phyloP scores from a whole-genome alignment of 2,888 invertebrate genomes.

The Cosmia trapezina region DNA sequence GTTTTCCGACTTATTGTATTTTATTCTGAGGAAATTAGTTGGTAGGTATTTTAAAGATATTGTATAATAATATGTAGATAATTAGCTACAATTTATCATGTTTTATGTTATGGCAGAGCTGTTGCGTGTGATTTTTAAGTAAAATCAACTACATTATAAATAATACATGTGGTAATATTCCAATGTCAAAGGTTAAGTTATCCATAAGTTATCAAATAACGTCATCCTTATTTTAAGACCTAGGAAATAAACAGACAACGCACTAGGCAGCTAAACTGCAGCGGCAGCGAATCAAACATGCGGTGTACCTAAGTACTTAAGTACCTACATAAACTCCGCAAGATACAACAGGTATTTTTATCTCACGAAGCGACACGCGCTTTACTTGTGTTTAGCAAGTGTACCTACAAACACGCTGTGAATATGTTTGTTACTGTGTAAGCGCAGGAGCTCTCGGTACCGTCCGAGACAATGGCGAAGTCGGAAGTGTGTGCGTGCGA shows the following conservation, averaged over 20 bases:
- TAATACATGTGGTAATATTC: slow-evolving; percentile 9
- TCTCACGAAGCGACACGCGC: too few relatives aligned
- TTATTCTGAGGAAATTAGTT: too few relatives aligned
- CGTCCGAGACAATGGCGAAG: too few relatives aligned
- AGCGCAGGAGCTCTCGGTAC: too few relatives aligned
- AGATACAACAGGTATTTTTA: not conserved
- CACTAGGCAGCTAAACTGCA: not conserved
- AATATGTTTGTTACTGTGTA: too few relatives aligned
- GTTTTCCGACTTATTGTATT: not conserved
- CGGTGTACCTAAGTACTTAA: not conserved
- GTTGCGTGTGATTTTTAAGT: not conserved
- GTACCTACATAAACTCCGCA: not conserved
- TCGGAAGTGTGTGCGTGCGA: too few relatives aligned
- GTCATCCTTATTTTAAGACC: slow-evolving; percentile 14
- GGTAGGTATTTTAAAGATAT: too few relatives aligned
- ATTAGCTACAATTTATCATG: not conserved
- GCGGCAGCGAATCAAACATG: not conserved
- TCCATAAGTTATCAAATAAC: slow-evolving; percentile 6
- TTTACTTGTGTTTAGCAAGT: too few relatives aligned
- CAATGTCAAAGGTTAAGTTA: slow-evolving; percentile 14
- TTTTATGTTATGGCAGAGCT: not conserved
- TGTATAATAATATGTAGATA: too few relatives aligned
- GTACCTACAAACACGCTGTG: too few relatives aligned
- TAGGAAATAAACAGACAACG: not conserved
- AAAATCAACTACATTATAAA: not conserved